phyloP scores from a whole-genome alignment of 2,888 invertebrate genomes.

The Thecophora atra region DNA sequence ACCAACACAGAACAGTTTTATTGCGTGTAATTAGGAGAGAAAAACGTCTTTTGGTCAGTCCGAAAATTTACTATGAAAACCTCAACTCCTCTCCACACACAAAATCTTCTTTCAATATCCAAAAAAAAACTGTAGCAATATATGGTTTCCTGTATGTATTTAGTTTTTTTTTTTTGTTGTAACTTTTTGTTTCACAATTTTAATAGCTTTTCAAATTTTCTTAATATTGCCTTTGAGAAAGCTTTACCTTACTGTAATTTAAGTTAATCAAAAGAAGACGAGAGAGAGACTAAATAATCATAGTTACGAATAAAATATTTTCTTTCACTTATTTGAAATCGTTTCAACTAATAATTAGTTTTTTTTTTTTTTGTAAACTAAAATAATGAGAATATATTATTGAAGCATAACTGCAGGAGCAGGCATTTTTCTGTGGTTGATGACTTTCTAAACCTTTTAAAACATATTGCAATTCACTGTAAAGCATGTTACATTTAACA shows the following conservation, averaged over 20 bases:
- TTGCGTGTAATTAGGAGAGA: conserved; percentile 28
- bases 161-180: conserved; percentile 18
- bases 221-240: conserved; percentile 21
- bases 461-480: conserved; percentile 26
- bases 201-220: conserved; percentile 16
- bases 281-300: conserved; percentile 27
- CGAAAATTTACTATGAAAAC: conserved; percentile 21
- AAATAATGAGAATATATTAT: conserved; percentile 7
- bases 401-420: conserved; percentile 16
- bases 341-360: conserved; percentile 32
- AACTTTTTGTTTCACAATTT: too few relatives aligned
- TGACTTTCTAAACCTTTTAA: conserved; percentile 8
- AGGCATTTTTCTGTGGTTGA: background rate
- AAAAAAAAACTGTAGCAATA: conserved; percentile 41
- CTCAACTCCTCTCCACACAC: conserved; percentile 33
- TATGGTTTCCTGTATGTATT: conserved; percentile 40
- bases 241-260: conserved; percentile 29
- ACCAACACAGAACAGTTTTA: conserved; percentile 38
- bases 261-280: conserved; percentile 29
- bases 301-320: conserved; percentile 29
- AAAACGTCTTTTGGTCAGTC: conserved; percentile 39
- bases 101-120: conserved; percentile 35
- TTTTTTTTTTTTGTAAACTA: conserved; percentile 16
- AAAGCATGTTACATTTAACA: conserved; percentile 5
- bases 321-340: conserved; percentile 32